Base-by-base conservation (phyloP, 2,113 vertebrate genomes). In the Nibea coibor region DNA sequence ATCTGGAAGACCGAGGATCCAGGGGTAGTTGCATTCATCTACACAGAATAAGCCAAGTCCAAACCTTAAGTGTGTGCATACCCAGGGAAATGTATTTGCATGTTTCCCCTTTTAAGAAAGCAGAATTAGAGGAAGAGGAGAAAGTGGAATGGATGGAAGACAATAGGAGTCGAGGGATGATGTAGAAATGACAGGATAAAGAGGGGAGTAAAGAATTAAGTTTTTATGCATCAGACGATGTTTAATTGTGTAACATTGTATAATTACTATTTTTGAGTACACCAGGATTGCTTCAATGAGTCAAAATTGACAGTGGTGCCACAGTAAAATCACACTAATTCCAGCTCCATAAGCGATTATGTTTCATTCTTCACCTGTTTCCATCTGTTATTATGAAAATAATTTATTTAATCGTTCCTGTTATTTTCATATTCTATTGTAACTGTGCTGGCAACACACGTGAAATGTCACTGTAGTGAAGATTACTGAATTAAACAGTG, bases 1-100 rank as follows among this genome's bases (percentile, higher is more conserved):
- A 67, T 75, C 56, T 56, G 19, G 59, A 81, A 75, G 66, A 64
- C 14, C 17, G 64, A 56, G 9, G 22, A 61, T 71, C 22, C 45
- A 2, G 11, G n/a, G 19, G 12, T 19, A 17, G n/a, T 15, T 24
- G 1, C 16, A 17, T 7, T 39, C 11, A 43, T 28, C 24, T 59
- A 59, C 57, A 50, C 10, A 45, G 35, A 39, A 39, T 1, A 12
- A 3, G 43, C 43, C 43, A 14, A 4, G 7, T 20, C 24, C 17
- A n/a, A 2, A 31, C n/a, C 47, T 10, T 20, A 8, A 53, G 2
- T 59, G 10, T 31, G 31, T 31, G n/a, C 10, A 45, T 14, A 45
- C 14, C 4, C 12, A 45, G 43, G 43, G 12, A 11, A 45, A 14
- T 45, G 12, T 45, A 62, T 62, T 19, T 70, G 5, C 45, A 59